These are phyloP conservation scores for Tragulus kanchil DNA, from an alignment of 2,113 vertebrate genomes.

Conservation along the genomic window DNA sequence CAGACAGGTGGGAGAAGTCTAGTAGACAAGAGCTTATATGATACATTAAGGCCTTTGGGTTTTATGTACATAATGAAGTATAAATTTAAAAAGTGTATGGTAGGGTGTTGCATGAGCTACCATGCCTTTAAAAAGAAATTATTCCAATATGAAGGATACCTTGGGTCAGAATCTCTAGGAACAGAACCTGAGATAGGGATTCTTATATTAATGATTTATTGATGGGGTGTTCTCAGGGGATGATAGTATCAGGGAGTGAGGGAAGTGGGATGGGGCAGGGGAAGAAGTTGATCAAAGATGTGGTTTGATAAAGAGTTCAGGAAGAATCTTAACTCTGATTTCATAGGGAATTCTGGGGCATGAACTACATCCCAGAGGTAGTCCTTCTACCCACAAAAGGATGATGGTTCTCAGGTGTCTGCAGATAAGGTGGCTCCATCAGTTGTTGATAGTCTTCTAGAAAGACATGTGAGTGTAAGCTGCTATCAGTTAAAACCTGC, in stretches of 20 bases:
- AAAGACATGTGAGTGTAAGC: background rate
- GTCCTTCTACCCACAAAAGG: background rate
- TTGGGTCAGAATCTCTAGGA: background rate
- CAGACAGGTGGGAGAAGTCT: background rate
- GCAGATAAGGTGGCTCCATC: background rate
- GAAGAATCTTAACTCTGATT: background rate
- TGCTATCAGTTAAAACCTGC: background rate
- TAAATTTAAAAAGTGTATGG: background rate
- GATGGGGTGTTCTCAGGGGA: background rate
- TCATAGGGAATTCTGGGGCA: background rate
- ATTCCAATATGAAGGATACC: background rate
- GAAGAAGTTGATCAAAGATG: background rate
- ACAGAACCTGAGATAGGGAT: background rate
- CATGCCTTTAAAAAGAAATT: slow-evolving; percentile 1
- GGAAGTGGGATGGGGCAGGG: background rate
- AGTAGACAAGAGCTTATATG: slow-evolving; percentile 13
- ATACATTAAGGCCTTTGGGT: background rate
- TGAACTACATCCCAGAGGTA: background rate
- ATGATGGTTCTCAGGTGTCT: background rate
- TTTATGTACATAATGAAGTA: background rate
- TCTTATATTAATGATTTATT: slow-evolving; percentile 16
- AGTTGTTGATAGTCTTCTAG: background rate
- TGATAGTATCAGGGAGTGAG: background rate
- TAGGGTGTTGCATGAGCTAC: background rate
- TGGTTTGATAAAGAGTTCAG: background rate